These are phyloP conservation scores for Volucella zonaria DNA, from an alignment of 2,888 invertebrate genomes.

Conservation along the genomic window DNA sequence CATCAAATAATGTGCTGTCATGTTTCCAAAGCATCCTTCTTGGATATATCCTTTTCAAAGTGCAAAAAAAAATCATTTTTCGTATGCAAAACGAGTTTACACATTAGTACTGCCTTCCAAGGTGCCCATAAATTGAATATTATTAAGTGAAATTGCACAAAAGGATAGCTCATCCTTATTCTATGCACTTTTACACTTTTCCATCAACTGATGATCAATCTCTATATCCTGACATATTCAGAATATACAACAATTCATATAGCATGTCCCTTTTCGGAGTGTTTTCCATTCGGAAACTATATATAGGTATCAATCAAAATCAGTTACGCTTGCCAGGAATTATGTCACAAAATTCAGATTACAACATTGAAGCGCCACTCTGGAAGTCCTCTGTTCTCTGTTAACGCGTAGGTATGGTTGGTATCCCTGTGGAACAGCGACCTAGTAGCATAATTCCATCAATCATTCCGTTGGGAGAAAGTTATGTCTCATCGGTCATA, in stretches of 20 bases:
- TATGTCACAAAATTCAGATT: constrained; percentile 69
- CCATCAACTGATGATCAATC: constrained; percentile 64
- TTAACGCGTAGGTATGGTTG: background rate
- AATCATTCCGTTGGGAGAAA: constrained; percentile 52
- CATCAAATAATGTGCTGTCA: constrained; percentile 13
- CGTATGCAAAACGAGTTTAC: constrained; percentile 64
- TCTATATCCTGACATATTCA: constrained; percentile 47
- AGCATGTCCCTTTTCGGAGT: constrained; percentile 52
- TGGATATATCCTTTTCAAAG: background rate
- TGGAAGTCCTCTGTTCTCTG: constrained; percentile 6
- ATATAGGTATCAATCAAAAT: constrained; percentile 68
- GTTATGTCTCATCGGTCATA: constrained; percentile 66
- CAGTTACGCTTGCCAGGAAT: constrained; percentile 70
- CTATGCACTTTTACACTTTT: constrained; percentile 24
- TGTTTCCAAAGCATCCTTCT: background rate
- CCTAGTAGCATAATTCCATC: constrained; percentile 70
- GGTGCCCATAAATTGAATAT: constrained; percentile 57
- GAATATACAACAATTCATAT: constrained; percentile 41
- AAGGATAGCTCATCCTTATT: constrained; percentile 26
- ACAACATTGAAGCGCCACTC: constrained; percentile 40
- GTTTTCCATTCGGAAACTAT: constrained; percentile 21
- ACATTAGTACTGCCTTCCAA: constrained; percentile 58
- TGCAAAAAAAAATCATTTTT: background rate
- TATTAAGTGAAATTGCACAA: constrained; percentile 47
- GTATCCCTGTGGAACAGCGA: constrained; percentile 11